Percentiles rank a stretch among this genome's conserved stretches.
Evolutionary conservation across 2,888 invertebrate genomes (phyloP).

Genomic region (Acleris holmiana): DNA sequence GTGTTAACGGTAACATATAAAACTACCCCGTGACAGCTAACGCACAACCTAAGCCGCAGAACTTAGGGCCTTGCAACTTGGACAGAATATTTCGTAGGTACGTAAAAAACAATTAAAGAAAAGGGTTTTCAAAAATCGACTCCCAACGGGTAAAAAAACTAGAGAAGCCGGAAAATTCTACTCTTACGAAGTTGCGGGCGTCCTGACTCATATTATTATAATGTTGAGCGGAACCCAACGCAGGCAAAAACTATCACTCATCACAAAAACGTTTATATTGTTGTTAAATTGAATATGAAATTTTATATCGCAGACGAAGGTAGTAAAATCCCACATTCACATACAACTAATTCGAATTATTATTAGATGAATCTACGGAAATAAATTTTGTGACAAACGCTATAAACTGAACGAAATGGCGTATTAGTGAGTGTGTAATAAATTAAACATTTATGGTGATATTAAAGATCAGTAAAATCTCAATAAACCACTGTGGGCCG

Average conservation of each 20-base stretch:
- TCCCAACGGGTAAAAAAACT: no score
- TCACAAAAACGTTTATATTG: constrained; percentile 11
- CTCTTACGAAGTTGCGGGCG: no score
- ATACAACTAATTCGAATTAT: constrained; percentile 73
- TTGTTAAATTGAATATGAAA: constrained; percentile 28
- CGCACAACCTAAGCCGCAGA: no score
- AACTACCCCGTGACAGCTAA: no score
- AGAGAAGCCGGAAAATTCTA: no score
- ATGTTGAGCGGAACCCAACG: background rate
- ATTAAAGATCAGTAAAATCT: constrained; percentile 77
- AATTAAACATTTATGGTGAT: constrained; percentile 77
- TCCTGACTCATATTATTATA: no score
- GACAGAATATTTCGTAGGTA: no score
- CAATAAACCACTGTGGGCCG: constrained; percentile 64
- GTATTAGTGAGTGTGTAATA: constrained; percentile 72
- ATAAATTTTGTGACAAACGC: constrained; percentile 69
- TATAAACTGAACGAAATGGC: constrained; percentile 76
- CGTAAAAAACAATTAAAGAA: no score
- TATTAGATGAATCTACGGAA: constrained; percentile 62
- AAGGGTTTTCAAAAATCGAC: no score
- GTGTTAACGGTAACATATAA: no score
- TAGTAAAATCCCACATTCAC: constrained; percentile 48
- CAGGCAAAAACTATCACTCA: background rate
- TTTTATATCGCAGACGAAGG: constrained; percentile 29
- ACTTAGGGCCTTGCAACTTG: no score